phyloP scores from a whole-genome alignment of 2,888 invertebrate genomes.

The Drosophila anceps region DNA sequence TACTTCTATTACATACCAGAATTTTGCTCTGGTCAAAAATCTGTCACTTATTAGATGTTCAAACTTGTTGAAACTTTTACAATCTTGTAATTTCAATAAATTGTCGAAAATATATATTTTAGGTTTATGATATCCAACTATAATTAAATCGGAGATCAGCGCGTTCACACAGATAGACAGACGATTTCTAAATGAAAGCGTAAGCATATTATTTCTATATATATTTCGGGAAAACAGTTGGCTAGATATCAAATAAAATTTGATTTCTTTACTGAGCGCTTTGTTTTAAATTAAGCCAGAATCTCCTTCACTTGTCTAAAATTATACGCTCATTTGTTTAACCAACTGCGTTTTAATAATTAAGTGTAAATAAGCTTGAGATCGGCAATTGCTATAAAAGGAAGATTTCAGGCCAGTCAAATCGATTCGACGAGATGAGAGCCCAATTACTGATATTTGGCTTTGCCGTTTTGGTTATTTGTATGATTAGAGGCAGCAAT shows the following conservation, averaged over 20 bases:
- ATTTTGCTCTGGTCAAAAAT: too few relatives aligned
- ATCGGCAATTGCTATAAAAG: not conserved
- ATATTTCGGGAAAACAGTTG: not conserved
- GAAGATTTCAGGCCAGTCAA: not conserved
- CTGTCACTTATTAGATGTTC: too few relatives aligned
- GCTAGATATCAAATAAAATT: not conserved
- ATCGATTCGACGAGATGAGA: not conserved
- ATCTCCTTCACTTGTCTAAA: not conserved
- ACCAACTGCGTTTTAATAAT: not conserved
- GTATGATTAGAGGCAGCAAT: conserved; percentile 1
- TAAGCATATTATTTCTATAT: not conserved
- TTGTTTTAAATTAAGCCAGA: too few relatives aligned
- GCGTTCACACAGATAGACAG: not conserved
- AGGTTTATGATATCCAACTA: too few relatives aligned
- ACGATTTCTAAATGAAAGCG: not conserved
- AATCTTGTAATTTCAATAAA: too few relatives aligned
- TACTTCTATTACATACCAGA: too few relatives aligned
- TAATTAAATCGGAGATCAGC: too few relatives aligned
- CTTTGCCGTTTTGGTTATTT: conserved; percentile 7
- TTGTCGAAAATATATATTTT: too few relatives aligned
- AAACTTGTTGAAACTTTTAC: too few relatives aligned
- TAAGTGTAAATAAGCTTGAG: too few relatives aligned
- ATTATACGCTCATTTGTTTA: not conserved
- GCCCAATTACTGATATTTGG: conserved; percentile 4
- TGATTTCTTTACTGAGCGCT: too few relatives aligned